Evolutionary conservation across 2,888 invertebrate genomes (phyloP), one percentile per base, ranked within the genome.

Genomic region (Bombylius major): DNA sequence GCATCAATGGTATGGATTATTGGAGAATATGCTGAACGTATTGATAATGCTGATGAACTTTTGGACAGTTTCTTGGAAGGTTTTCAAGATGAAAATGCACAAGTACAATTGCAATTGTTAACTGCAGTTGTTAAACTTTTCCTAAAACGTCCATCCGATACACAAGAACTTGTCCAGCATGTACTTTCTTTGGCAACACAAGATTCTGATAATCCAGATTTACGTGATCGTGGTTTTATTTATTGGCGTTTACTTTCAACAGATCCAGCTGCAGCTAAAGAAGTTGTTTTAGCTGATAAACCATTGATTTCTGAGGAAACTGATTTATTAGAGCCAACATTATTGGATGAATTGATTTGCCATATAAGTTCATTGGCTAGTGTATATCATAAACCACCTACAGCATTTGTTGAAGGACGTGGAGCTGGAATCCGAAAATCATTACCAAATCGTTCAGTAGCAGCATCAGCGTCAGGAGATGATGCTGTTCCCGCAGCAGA

Each of bases 271-370:
- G 99, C 99, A 1, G 99, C 99, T 32, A 99, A 99, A 71, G 97
- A 99, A 74, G 98, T 99, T 44, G 98, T 99, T 1, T 77, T 99
- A 50, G 98, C 99, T 0, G 99, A 99, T 74, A 99, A 99, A 69
- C 99, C 99, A 1, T 80, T 99, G 55, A 99, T 99, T 70, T 96
- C 96, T 0, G 99, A 99, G 73, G 99, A 99, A 78, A 99, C 98
- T 0, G 99, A 99, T 78, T 78, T 98, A 49, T 76, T 99, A 62
- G 99, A 99, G 72, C 99, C 99, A 1, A 98, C 98, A 0, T 77
- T 99, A 47, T 76, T 99, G 60, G 98, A 99, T 73, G 99, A 99
- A 75, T 82, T 99, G 56, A 97, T 98, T 69, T 98, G 98, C 71
- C 98, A 99, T 75, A 98, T 99, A 69, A 95, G 96, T 59, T 94